phyloP scores from a whole-genome alignment of 2,888 invertebrate species.

The Leptinotarsa juncta region DNA sequence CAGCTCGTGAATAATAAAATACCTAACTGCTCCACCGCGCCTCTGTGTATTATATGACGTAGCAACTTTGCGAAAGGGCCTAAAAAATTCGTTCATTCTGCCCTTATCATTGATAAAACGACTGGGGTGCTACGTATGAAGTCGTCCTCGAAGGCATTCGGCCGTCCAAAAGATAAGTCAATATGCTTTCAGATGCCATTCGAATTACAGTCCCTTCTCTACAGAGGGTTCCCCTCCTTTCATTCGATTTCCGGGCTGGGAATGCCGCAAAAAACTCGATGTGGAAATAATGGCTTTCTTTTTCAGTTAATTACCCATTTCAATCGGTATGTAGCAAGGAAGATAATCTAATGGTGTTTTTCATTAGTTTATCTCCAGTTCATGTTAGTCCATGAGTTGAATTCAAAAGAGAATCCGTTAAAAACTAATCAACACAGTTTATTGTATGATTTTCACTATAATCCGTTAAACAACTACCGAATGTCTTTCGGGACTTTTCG shows the following conservation, averaged over 20 bases:
- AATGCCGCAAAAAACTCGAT: not conserved
- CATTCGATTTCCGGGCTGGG: slow-evolving; percentile 9
- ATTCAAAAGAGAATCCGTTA: too few relatives aligned
- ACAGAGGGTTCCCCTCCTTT: not conserved
- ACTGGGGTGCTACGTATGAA: not conserved
- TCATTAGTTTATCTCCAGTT: not conserved
- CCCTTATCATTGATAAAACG: slow-evolving; percentile 4
- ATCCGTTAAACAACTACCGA: too few relatives aligned
- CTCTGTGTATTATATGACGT: not conserved
- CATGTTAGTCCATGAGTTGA: too few relatives aligned
- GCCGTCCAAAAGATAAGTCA: slow-evolving; percentile 16
- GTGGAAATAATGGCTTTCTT: slow-evolving; percentile 5
- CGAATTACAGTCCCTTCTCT: slow-evolving; percentile 8
- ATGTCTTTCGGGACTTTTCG: too few relatives aligned
- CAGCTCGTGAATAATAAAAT: too few relatives aligned
- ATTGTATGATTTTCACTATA: too few relatives aligned
- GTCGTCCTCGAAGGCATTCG: slow-evolving; percentile 2
- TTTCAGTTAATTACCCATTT: slow-evolving; percentile 16
- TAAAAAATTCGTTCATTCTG: not conserved
- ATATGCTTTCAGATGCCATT: slow-evolving; percentile 17
- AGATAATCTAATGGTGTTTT: not conserved
- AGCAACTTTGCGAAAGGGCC: not conserved
- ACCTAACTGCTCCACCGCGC: too few relatives aligned
- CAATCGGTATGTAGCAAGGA: not conserved
- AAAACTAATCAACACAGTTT: too few relatives aligned